Conservation (phyloP, 1,140 invertebrate genomes). For the Philaenus spumarius region DNA sequence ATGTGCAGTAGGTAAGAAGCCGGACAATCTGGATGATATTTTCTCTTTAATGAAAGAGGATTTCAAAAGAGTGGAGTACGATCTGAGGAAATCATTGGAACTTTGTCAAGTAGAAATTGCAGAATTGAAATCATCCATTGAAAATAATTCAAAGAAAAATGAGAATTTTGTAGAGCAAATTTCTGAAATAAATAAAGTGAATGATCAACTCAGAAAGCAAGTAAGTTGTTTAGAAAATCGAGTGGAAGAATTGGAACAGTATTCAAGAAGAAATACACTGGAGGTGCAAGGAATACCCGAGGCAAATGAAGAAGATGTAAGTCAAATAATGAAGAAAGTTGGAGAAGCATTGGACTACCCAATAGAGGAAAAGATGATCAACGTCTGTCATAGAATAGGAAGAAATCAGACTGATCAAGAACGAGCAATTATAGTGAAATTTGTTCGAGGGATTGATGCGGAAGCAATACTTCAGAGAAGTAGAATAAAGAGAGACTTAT, state of each 20-base stretch:
- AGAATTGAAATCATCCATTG: no score
- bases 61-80: no score
- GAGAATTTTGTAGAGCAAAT: background rate
- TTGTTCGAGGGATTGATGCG: background rate
- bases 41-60: no score
- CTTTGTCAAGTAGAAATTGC: no score
- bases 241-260: constrained; percentile 4
- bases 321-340: background rate
- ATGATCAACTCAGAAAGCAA: background rate
- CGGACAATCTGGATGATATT: no score
- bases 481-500: constrained; percentile 2
- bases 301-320: background rate
- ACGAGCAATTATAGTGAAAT: constrained; percentile 5
- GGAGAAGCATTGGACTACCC: background rate
- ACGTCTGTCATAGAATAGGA: constrained; percentile 2
- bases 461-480: constrained; percentile 3
- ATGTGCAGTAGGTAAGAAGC: no score
- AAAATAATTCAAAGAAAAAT: no score
- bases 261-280: background rate
- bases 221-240: background rate
- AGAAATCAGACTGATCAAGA: background rate
- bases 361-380: constrained; percentile 5
- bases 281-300: constrained; percentile 3
- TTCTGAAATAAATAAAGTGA: background rate
- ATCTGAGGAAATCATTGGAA: no score